Percentiles rank a stretch among this genome's conserved stretches.
These are phyloP conservation scores for Lepetodrilus schrolli DNA, from an alignment of 2,888 invertebrate species.

Conservation along the genomic window DNA sequence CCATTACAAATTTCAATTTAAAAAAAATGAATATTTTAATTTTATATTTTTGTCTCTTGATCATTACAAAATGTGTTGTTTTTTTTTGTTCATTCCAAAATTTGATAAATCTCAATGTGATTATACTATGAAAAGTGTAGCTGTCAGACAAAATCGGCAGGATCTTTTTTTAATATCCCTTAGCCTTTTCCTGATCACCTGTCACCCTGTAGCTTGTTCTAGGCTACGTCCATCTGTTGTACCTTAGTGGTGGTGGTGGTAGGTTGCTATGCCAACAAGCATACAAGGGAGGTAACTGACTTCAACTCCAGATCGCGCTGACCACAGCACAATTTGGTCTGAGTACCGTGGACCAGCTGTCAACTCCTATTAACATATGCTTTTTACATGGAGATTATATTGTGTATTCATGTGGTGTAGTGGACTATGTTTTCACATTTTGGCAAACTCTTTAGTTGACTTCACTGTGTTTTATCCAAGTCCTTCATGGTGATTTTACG, in stretches of 20 bases:
- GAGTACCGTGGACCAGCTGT: background rate
- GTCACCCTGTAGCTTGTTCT: background rate
- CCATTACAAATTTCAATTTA: too few relatives aligned
- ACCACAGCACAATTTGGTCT: background rate
- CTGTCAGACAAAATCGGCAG: background rate
- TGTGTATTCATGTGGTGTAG: conserved; percentile 8
- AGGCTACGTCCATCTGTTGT: conserved; percentile 2
- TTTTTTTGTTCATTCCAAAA: too few relatives aligned
- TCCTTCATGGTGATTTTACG: background rate
- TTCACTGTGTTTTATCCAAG: background rate
- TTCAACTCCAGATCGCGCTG: background rate
- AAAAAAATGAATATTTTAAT: too few relatives aligned
- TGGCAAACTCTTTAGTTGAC: background rate
- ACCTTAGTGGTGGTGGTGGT: conserved; percentile 10
- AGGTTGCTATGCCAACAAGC: background rate
- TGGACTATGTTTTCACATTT: conserved; percentile 16
- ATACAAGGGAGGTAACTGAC: conserved; percentile 9
- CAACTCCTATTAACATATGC: background rate
- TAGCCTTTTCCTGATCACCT: background rate
- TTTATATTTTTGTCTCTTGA: too few relatives aligned
- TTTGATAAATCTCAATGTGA: too few relatives aligned
- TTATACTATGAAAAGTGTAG: background rate
- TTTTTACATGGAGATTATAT: conserved; percentile 8
- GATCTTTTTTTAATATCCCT: background rate
- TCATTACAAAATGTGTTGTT: too few relatives aligned